These are phyloP conservation scores for Struthidea cinerea DNA, from an alignment of 2,113 vertebrate genomes.

Conservation along the genomic window DNA sequence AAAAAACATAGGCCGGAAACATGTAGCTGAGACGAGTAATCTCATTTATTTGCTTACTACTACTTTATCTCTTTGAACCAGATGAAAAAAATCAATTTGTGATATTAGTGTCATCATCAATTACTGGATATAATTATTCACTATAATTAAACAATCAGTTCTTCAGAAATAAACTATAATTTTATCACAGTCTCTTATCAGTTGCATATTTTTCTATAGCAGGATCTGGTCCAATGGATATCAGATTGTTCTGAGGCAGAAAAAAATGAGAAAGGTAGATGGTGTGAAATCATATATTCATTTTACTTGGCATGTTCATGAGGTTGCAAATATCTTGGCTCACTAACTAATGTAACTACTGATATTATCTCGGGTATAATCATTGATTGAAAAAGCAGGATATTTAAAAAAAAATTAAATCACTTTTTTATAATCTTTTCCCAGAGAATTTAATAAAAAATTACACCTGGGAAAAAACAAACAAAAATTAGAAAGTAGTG, in stretches of 20 bases:
- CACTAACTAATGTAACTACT: not conserved
- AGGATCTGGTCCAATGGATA: not conserved
- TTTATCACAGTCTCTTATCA: not conserved
- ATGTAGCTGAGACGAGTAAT: not conserved
- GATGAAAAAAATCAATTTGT: not conserved
- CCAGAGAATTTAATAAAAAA: not conserved
- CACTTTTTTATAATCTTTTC: not conserved
- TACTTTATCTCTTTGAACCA: not conserved
- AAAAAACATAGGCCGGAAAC: not conserved
- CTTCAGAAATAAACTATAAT: not conserved
- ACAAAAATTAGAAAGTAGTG: not conserved
- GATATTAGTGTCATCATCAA: not conserved
- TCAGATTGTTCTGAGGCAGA: not conserved
- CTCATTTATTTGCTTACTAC: not conserved
- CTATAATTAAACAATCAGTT: slow-evolving; percentile 20
- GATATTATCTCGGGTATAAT: not conserved
- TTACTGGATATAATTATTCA: slow-evolving; percentile 48
- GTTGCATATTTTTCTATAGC: not conserved
- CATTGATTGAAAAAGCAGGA: not conserved
- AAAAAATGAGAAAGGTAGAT: not conserved
- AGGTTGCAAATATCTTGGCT: not conserved
- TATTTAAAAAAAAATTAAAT: not conserved
- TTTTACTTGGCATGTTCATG: not conserved
- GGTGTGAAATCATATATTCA: not conserved
- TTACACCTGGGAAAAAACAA: not conserved